Conservation (phyloP, 2,113 vertebrate genomes). For the Brienomyrus longianalis region DNA sequence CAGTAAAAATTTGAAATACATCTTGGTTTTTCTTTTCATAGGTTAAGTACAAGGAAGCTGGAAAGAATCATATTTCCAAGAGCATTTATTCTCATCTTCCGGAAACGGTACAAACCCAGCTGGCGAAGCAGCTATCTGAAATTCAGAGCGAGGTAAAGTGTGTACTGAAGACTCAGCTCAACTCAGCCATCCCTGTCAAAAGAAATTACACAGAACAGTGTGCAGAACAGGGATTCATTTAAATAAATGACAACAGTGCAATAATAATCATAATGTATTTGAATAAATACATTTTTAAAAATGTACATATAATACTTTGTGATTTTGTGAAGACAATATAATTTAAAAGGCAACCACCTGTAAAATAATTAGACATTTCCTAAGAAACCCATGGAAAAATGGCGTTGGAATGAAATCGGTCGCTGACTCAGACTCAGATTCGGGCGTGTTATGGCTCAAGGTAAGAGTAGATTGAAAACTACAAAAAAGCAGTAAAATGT, state of each 20-base stretch:
- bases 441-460: not conserved
- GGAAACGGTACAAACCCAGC: slow-evolving; percentile 49
- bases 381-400: not conserved
- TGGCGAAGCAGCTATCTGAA: not conserved
- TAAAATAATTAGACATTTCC: not conserved
- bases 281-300: not conserved
- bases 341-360: not conserved
- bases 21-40: slow-evolving; percentile 27
- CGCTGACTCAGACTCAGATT: not conserved
- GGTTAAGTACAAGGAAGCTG: slow-evolving; percentile 49
- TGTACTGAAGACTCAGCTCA: not conserved
- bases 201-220: not conserved
- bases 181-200: not conserved
- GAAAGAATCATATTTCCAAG: slow-evolving; percentile 39
- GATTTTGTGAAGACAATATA: not conserved
- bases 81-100: slow-evolving; percentile 54
- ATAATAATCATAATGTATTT: not conserved
- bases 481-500: not conserved
- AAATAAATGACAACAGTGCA: not conserved
- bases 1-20: not conserved
- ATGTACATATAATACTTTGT: not conserved
- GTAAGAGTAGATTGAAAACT: not conserved
- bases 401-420: not conserved
- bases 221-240: not conserved
- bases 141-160: slow-evolving; percentile 22